Base-by-base conservation (phyloP, 2,888 invertebrate species). In the Drosophila atroscutellata region DNA sequence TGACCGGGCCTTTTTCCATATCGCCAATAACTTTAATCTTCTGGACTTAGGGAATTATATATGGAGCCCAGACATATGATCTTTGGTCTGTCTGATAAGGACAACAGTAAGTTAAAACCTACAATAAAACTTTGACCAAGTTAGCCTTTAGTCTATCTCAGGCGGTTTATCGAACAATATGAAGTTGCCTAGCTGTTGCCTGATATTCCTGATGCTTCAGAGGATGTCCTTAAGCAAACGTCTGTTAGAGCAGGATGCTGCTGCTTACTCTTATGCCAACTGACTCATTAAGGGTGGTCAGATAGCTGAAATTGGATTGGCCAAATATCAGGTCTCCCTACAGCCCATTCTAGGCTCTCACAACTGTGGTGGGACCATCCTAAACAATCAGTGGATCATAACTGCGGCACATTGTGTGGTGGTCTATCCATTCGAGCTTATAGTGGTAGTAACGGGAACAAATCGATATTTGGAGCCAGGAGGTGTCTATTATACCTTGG, bases 281-380 rank as follows among this genome's bases (percentile, higher is more conserved):
- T 54, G 20, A 6, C 89, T 90, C 24, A 81, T 90, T 39, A 72
- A 80, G 32, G 91, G 90, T 4, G 90, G 90, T 0, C 50, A 80
- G 37, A 57, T 58, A 7, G 91, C 91, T 0, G 86, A 81, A 47
- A 59, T 74, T 2, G 90, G 89, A 20, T 76, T 76, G 26, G 92
- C 90, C 8, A 90, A 91, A 13, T 92, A 91, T 42, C 92, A 92
- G 63, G 84, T 92, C 0, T 92, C 92, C 2, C 49, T 92, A 45
- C 92, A 92, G 47, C 56, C 66, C 2, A 0, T 2, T 0, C n/a
- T 36, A 0, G 84, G 83, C 1, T 13, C 24, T 30, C 92, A 92
- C 64, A 81, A 72, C 24, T 92, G 92, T 54, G 92, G 92, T 7
- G 92, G 92, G 13, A 76, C 90, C 24, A 91, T 92, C 5, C 32